Evolutionary conservation across 2,113 vertebrate species (phyloP), one percentile per base, ranked within the genome.

Genomic region (Procavia capensis): DNA sequence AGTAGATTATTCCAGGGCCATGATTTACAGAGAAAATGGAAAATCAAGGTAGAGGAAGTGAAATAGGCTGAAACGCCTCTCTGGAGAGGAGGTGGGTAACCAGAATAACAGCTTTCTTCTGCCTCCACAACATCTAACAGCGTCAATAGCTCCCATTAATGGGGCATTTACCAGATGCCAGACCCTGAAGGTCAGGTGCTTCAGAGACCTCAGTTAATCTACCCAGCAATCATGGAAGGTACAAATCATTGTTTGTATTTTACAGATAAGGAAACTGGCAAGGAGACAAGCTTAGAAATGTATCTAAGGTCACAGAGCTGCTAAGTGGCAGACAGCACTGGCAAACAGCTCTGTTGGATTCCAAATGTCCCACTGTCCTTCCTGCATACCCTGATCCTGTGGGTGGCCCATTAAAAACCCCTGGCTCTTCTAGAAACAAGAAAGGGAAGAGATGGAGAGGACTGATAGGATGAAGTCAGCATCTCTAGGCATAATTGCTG

Each of bases 1-100:
- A 39, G 50, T 36, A n/a, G 64, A 93, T 93, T 64, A 76, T 96
- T 66, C 36, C 41, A 83, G 66, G 70, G n/a, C 59, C 61, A 34
- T 14, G 57, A 22, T 54, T 74, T 80, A 72, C 5, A 45, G 29
- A 85, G 29, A 75, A 93, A 94, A 61, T 43, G 25, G 47, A 93
- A 95, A 91, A 39, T 24, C 50, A 80, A 70, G 4, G 31, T 10
- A 4, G 75, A 64, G 66, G 84, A 91, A 70, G 29, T 39, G 25
- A 54, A 66, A 43, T 25, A n/a, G 88, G 57, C 31, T 4, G 8
- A 14, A 74, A 0, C 16, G 13, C 36, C 17, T 14, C 29, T 81
- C 34, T 80, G 6, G 34, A 16, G 31, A 43, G 39, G 10, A 9
- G n/a, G n/a, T 25, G 8, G 25, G 31, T 11, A 64, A 27, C 47